Evolutionary conservation across 2,113 vertebrate species (phyloP), one percentile per base, ranked within the genome.

Genomic region (Aptenodytes forsteri): DNA sequence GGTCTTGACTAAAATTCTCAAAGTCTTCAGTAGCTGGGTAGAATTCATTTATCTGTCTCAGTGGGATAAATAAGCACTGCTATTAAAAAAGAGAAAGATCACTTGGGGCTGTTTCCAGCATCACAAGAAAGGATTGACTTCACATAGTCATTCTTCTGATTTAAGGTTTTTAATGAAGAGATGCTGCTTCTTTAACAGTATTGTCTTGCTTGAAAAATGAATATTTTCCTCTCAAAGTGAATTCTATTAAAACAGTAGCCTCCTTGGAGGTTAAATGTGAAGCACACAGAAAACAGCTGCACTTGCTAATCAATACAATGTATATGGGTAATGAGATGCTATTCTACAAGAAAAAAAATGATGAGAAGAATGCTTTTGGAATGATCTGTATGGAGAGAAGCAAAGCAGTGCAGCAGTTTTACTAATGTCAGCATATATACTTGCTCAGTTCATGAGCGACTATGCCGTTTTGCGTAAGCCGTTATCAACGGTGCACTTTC

Each of bases 381-480:
- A 50, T 85, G 36, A 90, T 87, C 64, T 92, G 21, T 52, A 64
- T 8, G 76, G 65, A 95, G n/a, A 89, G 36, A 83, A 95, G 19
- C 7, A 79, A 95, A 75, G 76, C 50, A 72, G 36, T 83, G 52
- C 36, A 52, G 49, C 32, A 62, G 15, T 95, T 95, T 98, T 78
- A 80, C 38, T 58, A 58, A 61, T 81, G 26, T 89, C 58, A 97
- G 58, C 47, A 62, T 50, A 83, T 49, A 81, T 67, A 83, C 75
- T 79, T 72, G 32, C 58, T 73, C 25, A 49, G 42, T 29, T 92
- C 11, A 1, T 42, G 58, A 96, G 70, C 95, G 54, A 7, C 36
- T 92, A 29, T 80, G 62, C 40, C 25, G 66, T 95, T 97, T 96
- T 97, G 36, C 44, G 83, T 87, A 94, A 97, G 8, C 22, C 9